Conservation (phyloP, 2,113 vertebrate genomes). For the Macroglossus sobrinus region DNA sequence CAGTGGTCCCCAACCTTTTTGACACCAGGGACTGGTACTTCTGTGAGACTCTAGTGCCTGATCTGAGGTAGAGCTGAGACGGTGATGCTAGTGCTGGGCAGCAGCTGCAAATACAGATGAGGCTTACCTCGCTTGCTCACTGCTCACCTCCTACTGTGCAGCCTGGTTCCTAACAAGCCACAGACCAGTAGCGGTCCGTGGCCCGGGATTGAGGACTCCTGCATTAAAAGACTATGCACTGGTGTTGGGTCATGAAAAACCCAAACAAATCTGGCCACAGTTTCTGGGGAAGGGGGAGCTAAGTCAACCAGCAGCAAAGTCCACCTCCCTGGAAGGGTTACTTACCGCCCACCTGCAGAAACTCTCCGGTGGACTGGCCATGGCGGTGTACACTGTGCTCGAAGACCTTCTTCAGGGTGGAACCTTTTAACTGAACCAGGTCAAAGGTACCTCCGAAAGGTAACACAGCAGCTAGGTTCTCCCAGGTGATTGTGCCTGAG, state of each 20-base stretch:
- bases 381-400: conserved; percentile 90
- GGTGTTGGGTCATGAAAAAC: not conserved
- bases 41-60: too few species aligned
- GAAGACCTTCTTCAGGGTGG: conserved; percentile 88
- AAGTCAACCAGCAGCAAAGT: not conserved
- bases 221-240: not conserved
- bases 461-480: conserved; percentile 90
- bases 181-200: too few species aligned
- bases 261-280: not conserved
- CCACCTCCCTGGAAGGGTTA: not conserved
- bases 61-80: too few species aligned
- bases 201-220: too few species aligned
- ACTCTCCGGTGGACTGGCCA: conserved; percentile 87
- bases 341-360: conserved; percentile 95
- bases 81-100: too few species aligned
- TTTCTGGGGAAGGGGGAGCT: not conserved
- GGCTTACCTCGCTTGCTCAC: too few species aligned
- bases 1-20: too few species aligned
- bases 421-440: conserved; percentile 89
- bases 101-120: too few species aligned
- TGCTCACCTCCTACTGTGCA: too few species aligned
- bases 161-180: too few species aligned
- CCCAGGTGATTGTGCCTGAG: conserved; percentile 91
- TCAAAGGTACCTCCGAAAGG: conserved; percentile 95
- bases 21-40: too few species aligned